These are phyloP conservation scores for Mus minutoides DNA, from an alignment of 2,797 vertebrate genomes.

Conservation along the genomic window DNA sequence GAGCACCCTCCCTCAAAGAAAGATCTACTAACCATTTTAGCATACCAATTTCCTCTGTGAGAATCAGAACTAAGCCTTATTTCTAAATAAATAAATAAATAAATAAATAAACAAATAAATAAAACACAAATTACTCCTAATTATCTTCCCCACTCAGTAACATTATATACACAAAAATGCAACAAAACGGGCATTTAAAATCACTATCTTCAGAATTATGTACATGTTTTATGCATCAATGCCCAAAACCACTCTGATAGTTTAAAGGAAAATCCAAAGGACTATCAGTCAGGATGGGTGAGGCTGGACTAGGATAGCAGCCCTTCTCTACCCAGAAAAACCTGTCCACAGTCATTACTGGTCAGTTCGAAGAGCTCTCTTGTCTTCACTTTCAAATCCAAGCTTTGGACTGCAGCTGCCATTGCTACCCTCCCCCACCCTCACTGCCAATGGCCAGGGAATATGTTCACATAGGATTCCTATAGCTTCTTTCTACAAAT, in stretches of 20 bases:
- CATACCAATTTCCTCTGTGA: background rate
- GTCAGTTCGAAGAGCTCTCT: background rate
- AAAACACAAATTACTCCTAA: slow-evolving; percentile 33
- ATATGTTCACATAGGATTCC: background rate
- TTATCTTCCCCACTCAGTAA: slow-evolving; percentile 19
- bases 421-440: background rate
- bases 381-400: background rate
- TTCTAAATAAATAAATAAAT: slow-evolving; percentile 18
- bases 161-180: background rate
- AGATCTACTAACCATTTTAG: background rate
- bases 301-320: background rate
- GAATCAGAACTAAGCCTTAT: slow-evolving; percentile 23
- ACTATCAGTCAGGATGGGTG: background rate
- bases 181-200: background rate
- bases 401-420: background rate
- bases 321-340: background rate
- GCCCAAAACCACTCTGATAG: background rate
- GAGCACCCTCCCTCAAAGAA: background rate
- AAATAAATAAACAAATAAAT: slow-evolving; percentile 47
- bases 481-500: background rate
- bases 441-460: background rate
- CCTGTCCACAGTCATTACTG: background rate
- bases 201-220: background rate
- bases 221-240: background rate
- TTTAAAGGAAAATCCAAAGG: background rate